Conservation (phyloP, 2,113 vertebrate genomes). For the Benitochromis conjunctus region DNA sequence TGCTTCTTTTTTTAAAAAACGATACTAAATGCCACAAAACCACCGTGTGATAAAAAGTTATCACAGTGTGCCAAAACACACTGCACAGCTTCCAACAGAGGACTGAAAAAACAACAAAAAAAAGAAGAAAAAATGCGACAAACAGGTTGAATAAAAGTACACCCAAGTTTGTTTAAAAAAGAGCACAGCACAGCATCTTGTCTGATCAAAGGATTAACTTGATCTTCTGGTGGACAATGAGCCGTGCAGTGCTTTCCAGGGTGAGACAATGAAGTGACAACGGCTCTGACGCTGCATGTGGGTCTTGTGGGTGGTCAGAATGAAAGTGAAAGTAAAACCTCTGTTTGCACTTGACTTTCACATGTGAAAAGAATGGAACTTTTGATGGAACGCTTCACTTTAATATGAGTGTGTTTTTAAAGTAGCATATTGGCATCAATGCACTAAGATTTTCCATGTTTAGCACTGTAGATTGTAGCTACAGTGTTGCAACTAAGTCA, state of each 20-base stretch:
- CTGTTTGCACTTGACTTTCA: not conserved
- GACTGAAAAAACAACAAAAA: not conserved
- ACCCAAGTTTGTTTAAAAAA: not conserved
- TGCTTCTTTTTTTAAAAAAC: not conserved
- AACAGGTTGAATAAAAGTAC: not conserved
- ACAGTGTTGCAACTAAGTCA: not conserved
- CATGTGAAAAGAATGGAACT: not conserved
- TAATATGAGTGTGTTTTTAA: not conserved
- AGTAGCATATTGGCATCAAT: not conserved
- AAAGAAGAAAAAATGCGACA: not conserved
- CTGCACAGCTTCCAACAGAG: not conserved
- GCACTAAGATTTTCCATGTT: not conserved
- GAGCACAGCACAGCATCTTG: rapidly evolving
- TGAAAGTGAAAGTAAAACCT: conserved; percentile 24
- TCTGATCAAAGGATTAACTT: not conserved
- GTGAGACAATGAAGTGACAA: not conserved
- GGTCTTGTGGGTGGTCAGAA: not conserved
- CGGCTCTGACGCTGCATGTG: not conserved
- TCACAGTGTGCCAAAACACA: not conserved
- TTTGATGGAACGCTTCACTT: not conserved
- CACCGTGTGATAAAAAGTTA: not conserved
- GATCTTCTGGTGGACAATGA: not conserved
- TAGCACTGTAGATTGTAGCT: not conserved
- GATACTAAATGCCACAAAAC: not conserved
- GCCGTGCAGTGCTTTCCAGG: not conserved